A percentile compares a stretch with the other conserved stretches of the same genome.
These are phyloP conservation scores for Manduca sexta DNA, from an alignment of 1,140 invertebrate genomes.

Conservation along the genomic window DNA sequence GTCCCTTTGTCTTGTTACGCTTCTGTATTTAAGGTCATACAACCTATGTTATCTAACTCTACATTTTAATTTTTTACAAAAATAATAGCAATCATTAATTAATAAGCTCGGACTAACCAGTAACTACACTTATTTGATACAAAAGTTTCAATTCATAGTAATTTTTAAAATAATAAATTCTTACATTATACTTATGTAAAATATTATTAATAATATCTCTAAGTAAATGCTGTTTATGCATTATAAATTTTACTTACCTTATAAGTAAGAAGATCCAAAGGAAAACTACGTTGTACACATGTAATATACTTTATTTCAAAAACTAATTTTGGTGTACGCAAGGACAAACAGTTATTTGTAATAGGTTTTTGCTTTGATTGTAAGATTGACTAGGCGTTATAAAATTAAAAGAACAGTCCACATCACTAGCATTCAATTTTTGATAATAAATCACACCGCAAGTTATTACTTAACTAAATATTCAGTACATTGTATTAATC, in stretches of 20 bases:
- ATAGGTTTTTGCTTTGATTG: constrained; percentile 8
- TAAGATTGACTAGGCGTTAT: neutral
- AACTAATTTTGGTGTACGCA: constrained; percentile 40
- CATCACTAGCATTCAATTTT: constrained; percentile 23
- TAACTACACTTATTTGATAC: too few relatives aligned
- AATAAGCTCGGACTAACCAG: too few relatives aligned
- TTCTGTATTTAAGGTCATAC: too few relatives aligned
- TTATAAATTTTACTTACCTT: constrained; percentile 26
- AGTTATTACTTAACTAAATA: constrained; percentile 1
- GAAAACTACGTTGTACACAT: constrained; percentile 35
- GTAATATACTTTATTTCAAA: constrained; percentile 32
- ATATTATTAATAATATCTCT: too few relatives aligned
- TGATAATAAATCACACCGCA: neutral
- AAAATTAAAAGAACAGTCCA: constrained; percentile 4
- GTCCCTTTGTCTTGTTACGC: too few relatives aligned
- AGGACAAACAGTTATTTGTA: constrained; percentile 27
- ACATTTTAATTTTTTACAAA: too few relatives aligned
- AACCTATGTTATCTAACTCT: too few relatives aligned
- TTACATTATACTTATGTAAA: too few relatives aligned
- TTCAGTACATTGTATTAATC: neutral
- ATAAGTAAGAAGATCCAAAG: constrained; percentile 17
- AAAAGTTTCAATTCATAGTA: neutral
- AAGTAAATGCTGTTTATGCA: too few relatives aligned
- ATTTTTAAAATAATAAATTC: too few relatives aligned
- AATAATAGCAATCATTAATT: too few relatives aligned